phyloP scores from a whole-genome alignment of 2,888 invertebrate genomes.

The Rhaphigaster nebulosa region DNA sequence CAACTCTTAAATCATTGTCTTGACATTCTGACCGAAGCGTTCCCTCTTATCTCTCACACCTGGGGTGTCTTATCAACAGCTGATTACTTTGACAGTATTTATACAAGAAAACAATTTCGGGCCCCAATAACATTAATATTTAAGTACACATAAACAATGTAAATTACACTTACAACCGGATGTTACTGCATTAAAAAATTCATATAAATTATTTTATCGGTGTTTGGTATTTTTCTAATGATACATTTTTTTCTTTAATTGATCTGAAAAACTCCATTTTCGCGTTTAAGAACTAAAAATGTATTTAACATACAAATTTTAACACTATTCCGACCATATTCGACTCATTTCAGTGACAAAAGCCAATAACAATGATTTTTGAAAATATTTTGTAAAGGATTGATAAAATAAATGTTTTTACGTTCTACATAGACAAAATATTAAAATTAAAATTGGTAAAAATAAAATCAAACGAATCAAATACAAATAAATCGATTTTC shows the following conservation, averaged over 20 bases:
- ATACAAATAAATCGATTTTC: not conserved
- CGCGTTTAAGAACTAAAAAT: not conserved
- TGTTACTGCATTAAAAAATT: not conserved
- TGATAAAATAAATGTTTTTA: not conserved
- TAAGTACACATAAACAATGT: not conserved
- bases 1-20: not conserved
- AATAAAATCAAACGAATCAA: not conserved
- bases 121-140: not conserved
- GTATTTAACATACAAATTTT: not conserved
- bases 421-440: not conserved
- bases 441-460: not conserved
- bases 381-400: not conserved
- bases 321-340: not conserved
- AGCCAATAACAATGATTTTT: not conserved
- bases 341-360: not conserved
- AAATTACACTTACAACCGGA: not conserved
- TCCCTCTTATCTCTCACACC: not conserved
- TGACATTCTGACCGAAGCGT: not conserved
- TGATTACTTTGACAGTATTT: not conserved
- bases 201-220: not conserved
- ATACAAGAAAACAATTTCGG: not conserved
- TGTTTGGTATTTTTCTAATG: not conserved
- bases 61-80: slow-evolving; percentile 7
- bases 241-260: not conserved
- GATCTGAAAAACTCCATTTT: not conserved